Evolutionary conservation across 2,113 vertebrate species (phyloP).

Genomic region (Chauna torquata): DNA sequence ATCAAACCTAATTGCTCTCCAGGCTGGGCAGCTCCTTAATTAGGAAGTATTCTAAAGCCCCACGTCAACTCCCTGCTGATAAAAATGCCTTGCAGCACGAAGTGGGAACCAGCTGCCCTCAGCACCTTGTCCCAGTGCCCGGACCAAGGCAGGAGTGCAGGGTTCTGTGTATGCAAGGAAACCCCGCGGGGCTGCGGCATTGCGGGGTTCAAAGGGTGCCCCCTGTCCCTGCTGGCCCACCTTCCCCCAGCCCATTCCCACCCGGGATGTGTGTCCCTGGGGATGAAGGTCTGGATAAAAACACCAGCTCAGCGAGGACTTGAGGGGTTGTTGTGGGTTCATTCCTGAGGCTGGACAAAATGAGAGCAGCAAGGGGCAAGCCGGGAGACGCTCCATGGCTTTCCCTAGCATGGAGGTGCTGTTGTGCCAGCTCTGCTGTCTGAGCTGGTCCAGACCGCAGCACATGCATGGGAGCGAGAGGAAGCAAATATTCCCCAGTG

Average conservation of each 20-base stretch:
- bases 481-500: not conserved
- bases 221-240: not conserved
- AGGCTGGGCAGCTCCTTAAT: conserved; percentile 65
- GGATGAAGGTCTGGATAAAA: not conserved
- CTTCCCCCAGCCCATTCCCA: not conserved
- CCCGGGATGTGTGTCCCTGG: not conserved
- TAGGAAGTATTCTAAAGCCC: conserved; percentile 67
- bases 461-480: not conserved
- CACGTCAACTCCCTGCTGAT: not conserved
- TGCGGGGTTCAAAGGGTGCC: not conserved
- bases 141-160: fast-evolving
- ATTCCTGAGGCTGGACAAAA: not conserved
- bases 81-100: not conserved
- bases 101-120: not conserved
- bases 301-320: not conserved
- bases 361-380: not conserved
- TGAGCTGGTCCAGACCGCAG: not conserved
- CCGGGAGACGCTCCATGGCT: not conserved
- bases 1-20: conserved; percentile 72
- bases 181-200: fast-evolving
- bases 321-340: not conserved
- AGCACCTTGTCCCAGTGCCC: not conserved
- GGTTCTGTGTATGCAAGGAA: not conserved
- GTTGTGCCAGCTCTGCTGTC: not conserved
- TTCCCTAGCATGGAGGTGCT: not conserved